A percentile compares a stretch with the other conserved stretches of the same genome.
Evolutionary conservation across 2,888 invertebrate species (phyloP).

Genomic region (Sturmia bella): DNA sequence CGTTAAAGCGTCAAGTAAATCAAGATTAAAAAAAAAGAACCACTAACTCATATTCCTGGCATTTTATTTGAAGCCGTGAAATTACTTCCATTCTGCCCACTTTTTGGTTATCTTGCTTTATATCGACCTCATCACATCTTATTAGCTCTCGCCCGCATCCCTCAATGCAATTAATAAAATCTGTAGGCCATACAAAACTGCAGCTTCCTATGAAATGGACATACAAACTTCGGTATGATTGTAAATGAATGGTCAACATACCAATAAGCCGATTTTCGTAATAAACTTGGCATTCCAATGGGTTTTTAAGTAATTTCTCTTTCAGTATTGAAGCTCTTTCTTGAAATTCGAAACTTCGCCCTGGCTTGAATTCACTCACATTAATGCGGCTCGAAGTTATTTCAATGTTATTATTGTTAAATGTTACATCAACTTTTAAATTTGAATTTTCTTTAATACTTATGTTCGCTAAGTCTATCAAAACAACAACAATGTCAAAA

Average conservation of each 20-base stretch:
- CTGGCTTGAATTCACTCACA: constrained; percentile 75
- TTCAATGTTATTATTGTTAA: constrained; percentile 71
- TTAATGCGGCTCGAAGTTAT: constrained; percentile 76
- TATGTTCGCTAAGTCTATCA: constrained; percentile 67
- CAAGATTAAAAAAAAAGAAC: background rate
- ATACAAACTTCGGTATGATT: too few relatives aligned
- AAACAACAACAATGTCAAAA: constrained; percentile 75
- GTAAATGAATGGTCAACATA: background rate
- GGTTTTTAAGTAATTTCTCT: constrained; percentile 71
- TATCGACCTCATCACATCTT: constrained; percentile 68
- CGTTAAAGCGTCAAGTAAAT: background rate
- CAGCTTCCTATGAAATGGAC: too few relatives aligned
- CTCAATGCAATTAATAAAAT: constrained; percentile 72
- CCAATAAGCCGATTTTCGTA: constrained; percentile 71
- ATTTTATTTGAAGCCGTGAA: constrained; percentile 74
- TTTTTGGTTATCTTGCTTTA: constrained; percentile 63
- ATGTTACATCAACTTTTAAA: constrained; percentile 71
- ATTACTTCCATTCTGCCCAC: constrained; percentile 73
- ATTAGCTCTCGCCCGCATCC: constrained; percentile 72
- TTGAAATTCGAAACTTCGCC: constrained; percentile 72
- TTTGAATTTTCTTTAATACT: constrained; percentile 54
- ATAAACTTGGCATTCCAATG: constrained; percentile 73
- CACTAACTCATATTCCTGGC: constrained; percentile 75
- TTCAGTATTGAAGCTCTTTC: constrained; percentile 70
- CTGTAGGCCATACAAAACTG: constrained; percentile 72